Evolutionary conservation across 2,113 vertebrate species (phyloP), one percentile per base, ranked within the genome.

Genomic region (Mesocricetus auratus): DNA sequence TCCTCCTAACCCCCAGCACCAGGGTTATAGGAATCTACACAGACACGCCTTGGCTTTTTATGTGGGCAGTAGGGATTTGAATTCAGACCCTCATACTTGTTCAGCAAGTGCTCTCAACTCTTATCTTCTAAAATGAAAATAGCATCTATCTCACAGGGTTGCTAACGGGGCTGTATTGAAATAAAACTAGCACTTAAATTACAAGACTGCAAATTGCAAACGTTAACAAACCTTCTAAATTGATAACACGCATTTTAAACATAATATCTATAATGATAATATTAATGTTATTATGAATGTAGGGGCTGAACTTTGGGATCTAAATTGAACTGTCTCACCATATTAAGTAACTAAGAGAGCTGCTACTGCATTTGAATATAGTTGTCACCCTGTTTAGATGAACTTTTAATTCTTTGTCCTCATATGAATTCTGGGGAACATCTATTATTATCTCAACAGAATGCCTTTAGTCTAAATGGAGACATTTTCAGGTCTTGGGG

Each of bases 241-340:
- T 21, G 64, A 4, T 60, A 56, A 58, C 89, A 95, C 45, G 45
- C 88, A 56, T 92, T 95, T 79, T 75, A 75, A 93, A 83, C 8
- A 83, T 47, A 69, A 66, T 66, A 86, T 69, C 45, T 88, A 7
- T 73, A 69, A 73, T n/a, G 45, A 62, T 50, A 89, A 73, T 93
- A 86, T 66, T 62, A 90, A 81, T 79, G 96, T 36, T 93, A 24
- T 83, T 89, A n/a, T 93, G 73, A 94, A 93, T 19, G 92, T 39
- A 93, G 42, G 68, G 39, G 68, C 15, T 93, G 60, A 58, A 92
- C 53, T 92, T 93, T 33, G 90, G n/a, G 39, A 64, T 89, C 39
- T 86, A 82, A 79, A 85, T 3, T 93, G 89, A 95, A 94, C 66
- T 47, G 75, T 31, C 91, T 74, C 91, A 87, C 60, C 78, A 56